Conservation (phyloP, 1,140 invertebrate genomes). For the Drosophila varians region DNA sequence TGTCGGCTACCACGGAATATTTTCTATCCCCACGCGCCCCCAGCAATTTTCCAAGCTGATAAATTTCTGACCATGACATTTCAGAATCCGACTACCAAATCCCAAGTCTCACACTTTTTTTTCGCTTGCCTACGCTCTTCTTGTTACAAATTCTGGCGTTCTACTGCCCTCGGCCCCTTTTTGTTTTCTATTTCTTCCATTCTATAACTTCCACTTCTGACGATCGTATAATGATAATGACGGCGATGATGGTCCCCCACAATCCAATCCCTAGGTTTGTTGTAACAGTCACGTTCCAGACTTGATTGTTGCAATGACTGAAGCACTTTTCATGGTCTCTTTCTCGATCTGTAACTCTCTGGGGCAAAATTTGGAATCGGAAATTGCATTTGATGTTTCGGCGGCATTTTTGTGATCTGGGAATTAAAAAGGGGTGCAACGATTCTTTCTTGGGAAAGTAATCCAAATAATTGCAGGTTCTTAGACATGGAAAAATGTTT, state of each 20-base stretch:
- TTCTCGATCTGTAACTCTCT: background rate
- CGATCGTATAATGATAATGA: constrained; percentile 13
- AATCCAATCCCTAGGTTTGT: constrained; percentile 61
- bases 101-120: constrained; percentile 36
- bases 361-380: constrained; percentile 17
- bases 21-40: background rate
- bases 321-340: constrained; percentile 22
- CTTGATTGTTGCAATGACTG: constrained; percentile 43
- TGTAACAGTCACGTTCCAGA: constrained; percentile 70
- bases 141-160: constrained; percentile 46
- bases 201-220: constrained; percentile 7
- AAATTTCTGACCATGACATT: constrained; percentile 61
- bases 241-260: constrained; percentile 21
- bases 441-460: constrained; percentile 9
- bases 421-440: background rate
- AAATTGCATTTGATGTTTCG: constrained; percentile 43
- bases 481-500: background rate
- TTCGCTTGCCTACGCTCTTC: constrained; percentile 63
- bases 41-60: constrained; percentile 6
- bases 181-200: constrained; percentile 34
- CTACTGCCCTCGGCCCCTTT: constrained; percentile 49
- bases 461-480: background rate
- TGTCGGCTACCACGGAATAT: constrained; percentile 15
- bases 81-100: constrained; percentile 52
- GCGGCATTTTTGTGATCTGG: constrained; percentile 26